A percentile compares a stretch with the other conserved stretches of the same genome.
Evolutionary conservation across 2,888 invertebrate species (phyloP).

Genomic region (Stenodera caucasica): DNA sequence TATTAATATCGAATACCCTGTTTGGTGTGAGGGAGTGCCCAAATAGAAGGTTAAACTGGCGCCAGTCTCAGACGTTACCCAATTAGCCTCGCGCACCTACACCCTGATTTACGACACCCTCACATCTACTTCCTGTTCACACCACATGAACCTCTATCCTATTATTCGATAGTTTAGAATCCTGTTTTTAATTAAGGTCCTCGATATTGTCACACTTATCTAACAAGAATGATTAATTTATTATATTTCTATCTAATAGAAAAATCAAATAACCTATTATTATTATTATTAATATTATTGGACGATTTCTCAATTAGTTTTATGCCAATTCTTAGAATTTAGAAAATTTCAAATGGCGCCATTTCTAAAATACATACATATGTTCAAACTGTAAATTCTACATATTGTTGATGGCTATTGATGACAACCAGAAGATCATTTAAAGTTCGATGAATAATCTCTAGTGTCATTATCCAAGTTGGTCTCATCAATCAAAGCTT

Average conservation of each 20-base stretch:
- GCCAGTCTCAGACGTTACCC: conserved; percentile 53
- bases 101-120: conserved; percentile 54
- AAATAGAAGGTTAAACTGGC: conserved; percentile 38
- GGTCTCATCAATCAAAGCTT: not conserved
- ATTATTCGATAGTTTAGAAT: conserved; percentile 23
- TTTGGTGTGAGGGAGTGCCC: conserved; percentile 23
- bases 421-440: conserved; percentile 7
- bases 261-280: conserved; percentile 5
- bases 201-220: conserved; percentile 28
- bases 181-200: conserved; percentile 44
- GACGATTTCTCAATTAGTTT: not conserved
- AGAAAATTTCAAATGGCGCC: not conserved
- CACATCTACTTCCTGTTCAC: conserved; percentile 52
- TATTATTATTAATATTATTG: too few relatives aligned
- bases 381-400: not conserved
- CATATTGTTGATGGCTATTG: conserved; percentile 6
- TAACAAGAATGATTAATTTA: conserved; percentile 40
- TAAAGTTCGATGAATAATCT: conserved; percentile 8
- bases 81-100: conserved; percentile 54
- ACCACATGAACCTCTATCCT: conserved; percentile 33
- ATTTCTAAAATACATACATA: not conserved
- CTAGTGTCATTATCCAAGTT: not conserved
- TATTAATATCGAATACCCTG: conserved; percentile 3
- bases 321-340: not conserved
- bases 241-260: not conserved